These are phyloP conservation scores for Erebia palarica DNA, from an alignment of 2,888 invertebrate genomes.

Conservation along the genomic window DNA sequence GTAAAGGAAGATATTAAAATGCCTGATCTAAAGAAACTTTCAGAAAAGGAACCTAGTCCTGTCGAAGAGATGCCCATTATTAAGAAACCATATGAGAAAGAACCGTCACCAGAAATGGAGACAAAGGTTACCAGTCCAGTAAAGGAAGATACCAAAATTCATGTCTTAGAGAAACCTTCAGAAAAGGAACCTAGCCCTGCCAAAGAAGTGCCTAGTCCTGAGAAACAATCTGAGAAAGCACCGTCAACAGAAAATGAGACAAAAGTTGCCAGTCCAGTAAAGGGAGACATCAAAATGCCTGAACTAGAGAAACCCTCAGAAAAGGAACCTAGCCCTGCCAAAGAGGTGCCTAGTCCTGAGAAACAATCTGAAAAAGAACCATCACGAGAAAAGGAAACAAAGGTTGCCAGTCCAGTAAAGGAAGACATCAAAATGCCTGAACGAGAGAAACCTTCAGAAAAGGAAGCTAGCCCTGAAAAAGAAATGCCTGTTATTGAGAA, in stretches of 20 bases:
- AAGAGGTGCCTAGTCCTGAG: background rate
- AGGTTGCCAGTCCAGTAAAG: background rate
- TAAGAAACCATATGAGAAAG: constrained; percentile 25
- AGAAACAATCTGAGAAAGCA: background rate
- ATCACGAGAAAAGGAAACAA: background rate
- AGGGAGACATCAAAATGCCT: background rate
- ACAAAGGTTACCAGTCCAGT: background rate
- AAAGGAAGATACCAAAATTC: background rate
- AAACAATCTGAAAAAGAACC: constrained; percentile 3
- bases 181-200: constrained; percentile 31
- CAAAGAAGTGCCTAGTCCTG: background rate
- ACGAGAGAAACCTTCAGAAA: background rate
- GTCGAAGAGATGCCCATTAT: background rate
- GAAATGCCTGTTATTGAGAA: background rate
- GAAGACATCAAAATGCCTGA: background rate
- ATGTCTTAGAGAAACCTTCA: background rate
- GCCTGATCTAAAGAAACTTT: background rate
- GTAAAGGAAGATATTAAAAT: too few species aligned
- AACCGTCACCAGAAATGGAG: background rate
- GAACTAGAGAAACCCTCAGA: constrained; percentile 7
- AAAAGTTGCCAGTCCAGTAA: background rate
- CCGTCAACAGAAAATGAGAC: too few species aligned
- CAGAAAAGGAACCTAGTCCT: constrained; percentile 23
- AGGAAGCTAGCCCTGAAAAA: background rate
- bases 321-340: constrained; percentile 16